A percentile compares a stretch with the other conserved stretches of the same genome.
phyloP scores from a whole-genome alignment of 2,888 invertebrate species.

The Euclidia mi region DNA sequence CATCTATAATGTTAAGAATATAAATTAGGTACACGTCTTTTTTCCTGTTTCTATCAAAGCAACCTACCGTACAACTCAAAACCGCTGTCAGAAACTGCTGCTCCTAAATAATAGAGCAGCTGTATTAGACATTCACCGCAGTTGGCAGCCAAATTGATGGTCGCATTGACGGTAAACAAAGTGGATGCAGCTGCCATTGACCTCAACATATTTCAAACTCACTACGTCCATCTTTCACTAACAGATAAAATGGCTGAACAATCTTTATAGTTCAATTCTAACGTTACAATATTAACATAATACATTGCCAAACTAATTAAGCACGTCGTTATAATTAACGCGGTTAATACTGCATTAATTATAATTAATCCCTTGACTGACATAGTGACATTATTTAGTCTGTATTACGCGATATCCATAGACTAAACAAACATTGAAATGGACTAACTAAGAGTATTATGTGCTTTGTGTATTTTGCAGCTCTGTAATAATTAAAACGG shows the following conservation, averaged over 20 bases:
- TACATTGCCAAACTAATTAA: slow-evolving; percentile 40
- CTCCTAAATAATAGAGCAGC: slow-evolving; percentile 8
- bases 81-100: background rate
- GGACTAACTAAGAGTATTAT: slow-evolving; percentile 41
- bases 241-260: no score
- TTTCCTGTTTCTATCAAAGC: no score
- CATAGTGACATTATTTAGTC: slow-evolving; percentile 20
- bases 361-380: slow-evolving; percentile 43
- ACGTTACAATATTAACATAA: slow-evolving; percentile 23
- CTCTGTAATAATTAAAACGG: slow-evolving; percentile 50
- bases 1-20: no score
- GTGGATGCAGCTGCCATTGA: slow-evolving; percentile 15
- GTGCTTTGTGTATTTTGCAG: slow-evolving; percentile 40
- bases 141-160: slow-evolving; percentile 19
- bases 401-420: slow-evolving; percentile 25
- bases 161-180: slow-evolving; percentile 16
- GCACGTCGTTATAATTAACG: slow-evolving; percentile 33
- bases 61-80: no score
- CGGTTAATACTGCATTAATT: no score
- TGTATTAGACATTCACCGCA: slow-evolving; percentile 5
- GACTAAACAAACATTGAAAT: slow-evolving; percentile 40
- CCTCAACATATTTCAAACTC: slow-evolving; percentile 2
- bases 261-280: no score
- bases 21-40: no score
- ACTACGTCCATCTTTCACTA: background rate